Evolutionary conservation across 2,888 invertebrate species (phyloP).

Genomic region (Noctua janthina): DNA sequence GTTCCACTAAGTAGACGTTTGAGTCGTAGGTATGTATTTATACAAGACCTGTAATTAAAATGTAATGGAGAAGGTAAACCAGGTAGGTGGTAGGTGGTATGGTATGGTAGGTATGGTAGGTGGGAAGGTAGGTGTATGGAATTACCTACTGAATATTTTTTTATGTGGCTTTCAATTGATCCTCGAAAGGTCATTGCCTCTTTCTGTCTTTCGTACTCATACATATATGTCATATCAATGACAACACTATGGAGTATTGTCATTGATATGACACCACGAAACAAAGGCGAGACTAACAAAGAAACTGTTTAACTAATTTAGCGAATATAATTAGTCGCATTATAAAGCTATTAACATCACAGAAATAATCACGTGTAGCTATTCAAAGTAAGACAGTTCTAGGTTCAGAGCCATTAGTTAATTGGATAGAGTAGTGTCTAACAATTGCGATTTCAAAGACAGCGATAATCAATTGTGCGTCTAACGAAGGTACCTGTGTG

Average conservation of each 20-base stretch:
- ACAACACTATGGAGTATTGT: too few species aligned
- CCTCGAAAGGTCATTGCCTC: conserved; percentile 6
- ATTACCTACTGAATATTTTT: background rate
- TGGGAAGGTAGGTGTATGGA: too few species aligned
- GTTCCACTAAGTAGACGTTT: conserved; percentile 24
- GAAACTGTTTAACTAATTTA: conserved; percentile 1
- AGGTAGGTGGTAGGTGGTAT: too few species aligned
- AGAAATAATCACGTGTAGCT: conserved; percentile 18
- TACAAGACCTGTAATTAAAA: conserved; percentile 1
- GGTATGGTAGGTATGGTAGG: too few species aligned
- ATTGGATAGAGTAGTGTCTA: conserved; percentile 59
- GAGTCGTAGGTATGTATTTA: conserved; percentile 15
- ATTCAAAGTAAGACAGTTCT: conserved; percentile 24
- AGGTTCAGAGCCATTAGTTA: conserved; percentile 56
- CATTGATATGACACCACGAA: too few species aligned
- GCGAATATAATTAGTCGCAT: conserved; percentile 27
- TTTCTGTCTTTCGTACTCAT: background rate
- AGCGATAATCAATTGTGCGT: conserved; percentile 64
- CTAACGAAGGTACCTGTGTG: conserved; percentile 61
- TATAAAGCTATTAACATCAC: conserved; percentile 21
- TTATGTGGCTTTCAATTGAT: conserved; percentile 11
- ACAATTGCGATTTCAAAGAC: conserved; percentile 67
- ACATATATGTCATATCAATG: conserved; percentile 30
- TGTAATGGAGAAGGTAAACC: background rate
- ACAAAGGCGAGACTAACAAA: conserved; percentile 24